Conservation (phyloP, 1,140 invertebrate genomes). For the Bactericera cockerelli region DNA sequence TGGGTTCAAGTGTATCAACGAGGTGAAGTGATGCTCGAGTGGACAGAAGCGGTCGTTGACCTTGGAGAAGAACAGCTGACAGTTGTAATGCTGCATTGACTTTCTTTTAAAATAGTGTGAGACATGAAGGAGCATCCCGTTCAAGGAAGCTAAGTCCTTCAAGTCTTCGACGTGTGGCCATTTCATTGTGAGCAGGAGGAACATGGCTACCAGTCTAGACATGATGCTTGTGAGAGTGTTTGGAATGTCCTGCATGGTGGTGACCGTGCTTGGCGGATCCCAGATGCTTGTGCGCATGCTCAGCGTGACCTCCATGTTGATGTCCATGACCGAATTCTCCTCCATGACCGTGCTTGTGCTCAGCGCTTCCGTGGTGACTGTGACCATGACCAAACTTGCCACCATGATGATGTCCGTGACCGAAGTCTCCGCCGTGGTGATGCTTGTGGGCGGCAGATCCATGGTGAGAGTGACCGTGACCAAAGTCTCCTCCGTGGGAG, state of each 20-base stretch:
- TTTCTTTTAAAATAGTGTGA: neutral
- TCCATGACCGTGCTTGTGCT: slow-evolving; percentile 6
- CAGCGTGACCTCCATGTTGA: slow-evolving; percentile 10
- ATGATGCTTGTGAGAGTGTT: slow-evolving; percentile 18
- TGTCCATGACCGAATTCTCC: slow-evolving; percentile 10
- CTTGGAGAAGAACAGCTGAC: neutral
- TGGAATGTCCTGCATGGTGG: slow-evolving; percentile 16
- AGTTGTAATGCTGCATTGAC: slow-evolving; percentile 4
- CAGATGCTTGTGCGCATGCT: slow-evolving; percentile 14
- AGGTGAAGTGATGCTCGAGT: too few species aligned
- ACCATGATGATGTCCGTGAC: slow-evolving; percentile 3
- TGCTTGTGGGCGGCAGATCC: slow-evolving; percentile 2
- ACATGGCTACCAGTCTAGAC: slow-evolving; percentile 9
- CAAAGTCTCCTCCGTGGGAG: slow-evolving; percentile 12
- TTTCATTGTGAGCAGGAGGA: neutral
- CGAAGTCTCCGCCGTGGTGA: slow-evolving; percentile 9
- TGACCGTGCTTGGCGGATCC: slow-evolving; percentile 15
- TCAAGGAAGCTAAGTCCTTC: neutral
- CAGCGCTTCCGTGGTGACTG: neutral
- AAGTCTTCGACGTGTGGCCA: neutral
- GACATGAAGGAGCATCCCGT: neutral
- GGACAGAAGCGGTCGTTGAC: too few species aligned
- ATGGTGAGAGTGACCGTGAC: slow-evolving; percentile 4
- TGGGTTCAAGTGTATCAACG: too few species aligned
- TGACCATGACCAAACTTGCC: slow-evolving; percentile 11